Evolutionary conservation across 1,140 invertebrate species (phyloP).

Genomic region (Episyrphus balteatus): DNA sequence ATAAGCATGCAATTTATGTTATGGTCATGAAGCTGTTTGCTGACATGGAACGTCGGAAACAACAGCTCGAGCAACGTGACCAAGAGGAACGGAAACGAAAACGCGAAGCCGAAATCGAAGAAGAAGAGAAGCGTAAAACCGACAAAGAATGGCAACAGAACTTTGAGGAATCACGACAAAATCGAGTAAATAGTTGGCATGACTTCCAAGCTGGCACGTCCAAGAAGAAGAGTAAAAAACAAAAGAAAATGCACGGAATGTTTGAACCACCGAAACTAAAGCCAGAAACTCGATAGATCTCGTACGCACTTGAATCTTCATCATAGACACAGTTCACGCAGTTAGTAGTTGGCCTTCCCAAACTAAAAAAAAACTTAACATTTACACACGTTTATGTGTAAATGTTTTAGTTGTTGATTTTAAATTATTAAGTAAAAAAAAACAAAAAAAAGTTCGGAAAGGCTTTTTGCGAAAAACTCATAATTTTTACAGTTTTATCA

Average conservation of each 20-base stretch:
- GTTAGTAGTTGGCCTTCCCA: too few relatives aligned
- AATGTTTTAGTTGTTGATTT: too few relatives aligned
- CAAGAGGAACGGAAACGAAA: slow-evolving; percentile 92
- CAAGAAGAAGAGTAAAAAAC: slow-evolving; percentile 60
- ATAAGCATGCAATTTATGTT: slow-evolving; percentile 89
- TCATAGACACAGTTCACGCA: too few relatives aligned
- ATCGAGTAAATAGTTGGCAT: slow-evolving; percentile 91
- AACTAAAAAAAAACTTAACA: too few relatives aligned
- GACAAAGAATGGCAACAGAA: slow-evolving; percentile 96
- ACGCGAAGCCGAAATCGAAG: slow-evolving; percentile 84
- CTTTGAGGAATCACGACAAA: slow-evolving; percentile 94
- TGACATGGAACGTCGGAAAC: slow-evolving; percentile 82
- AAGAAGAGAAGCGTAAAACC: slow-evolving; percentile 76
- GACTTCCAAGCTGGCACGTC: slow-evolving; percentile 71
- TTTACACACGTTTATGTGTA: too few relatives aligned
- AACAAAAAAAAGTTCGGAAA: too few relatives aligned
- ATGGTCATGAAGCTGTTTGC: slow-evolving; percentile 98
- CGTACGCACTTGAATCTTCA: background rate
- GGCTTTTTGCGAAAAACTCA: too few relatives aligned
- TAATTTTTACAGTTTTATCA: too few relatives aligned
- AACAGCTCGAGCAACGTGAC: slow-evolving; percentile 75
- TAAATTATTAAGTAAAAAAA: too few relatives aligned
- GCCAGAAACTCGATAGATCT: slow-evolving; percentile 76
- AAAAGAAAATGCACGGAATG: slow-evolving; percentile 53
- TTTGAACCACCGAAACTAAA: slow-evolving; percentile 92